Percentiles rank a stretch among this genome's conserved stretches.
Evolutionary conservation across 2,888 invertebrate genomes (phyloP).

Genomic region (Scaptomyza cyrtandrae): DNA sequence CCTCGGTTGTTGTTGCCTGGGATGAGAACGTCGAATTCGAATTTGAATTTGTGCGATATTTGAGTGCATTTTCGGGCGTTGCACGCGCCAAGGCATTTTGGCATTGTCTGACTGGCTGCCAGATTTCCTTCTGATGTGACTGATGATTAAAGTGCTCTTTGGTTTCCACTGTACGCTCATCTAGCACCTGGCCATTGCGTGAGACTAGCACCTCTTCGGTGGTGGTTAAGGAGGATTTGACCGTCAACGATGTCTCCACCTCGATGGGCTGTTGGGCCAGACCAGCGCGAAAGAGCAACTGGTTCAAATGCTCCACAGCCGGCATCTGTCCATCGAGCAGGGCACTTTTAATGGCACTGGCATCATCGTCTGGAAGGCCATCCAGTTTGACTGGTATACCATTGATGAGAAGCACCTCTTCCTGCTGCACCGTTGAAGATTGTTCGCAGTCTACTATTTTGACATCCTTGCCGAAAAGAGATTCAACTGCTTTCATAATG

Average conservation of each 20-base stretch:
- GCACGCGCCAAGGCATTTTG: slow-evolving; percentile 43
- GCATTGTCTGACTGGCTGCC: slow-evolving; percentile 85
- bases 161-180: slow-evolving; percentile 89
- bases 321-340: slow-evolving; percentile 89
- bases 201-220: slow-evolving; percentile 90
- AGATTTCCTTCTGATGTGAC: slow-evolving; percentile 88
- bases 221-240: slow-evolving; percentile 89
- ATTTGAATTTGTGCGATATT: slow-evolving; percentile 57
- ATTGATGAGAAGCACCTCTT: slow-evolving; percentile 89
- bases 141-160: slow-evolving; percentile 90
- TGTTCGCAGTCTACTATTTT: slow-evolving; percentile 90
- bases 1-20: slow-evolving; percentile 38
- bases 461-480: slow-evolving; percentile 89
- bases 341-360: slow-evolving; percentile 88
- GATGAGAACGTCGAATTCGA: slow-evolving; percentile 70
- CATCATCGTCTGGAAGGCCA: slow-evolving; percentile 89
- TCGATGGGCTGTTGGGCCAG: slow-evolving; percentile 88
- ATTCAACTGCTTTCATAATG: slow-evolving; percentile 90
- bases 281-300: slow-evolving; percentile 88
- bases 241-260: slow-evolving; percentile 89
- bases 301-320: slow-evolving; percentile 89
- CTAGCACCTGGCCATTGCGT: slow-evolving; percentile 88
- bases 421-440: slow-evolving; percentile 89
- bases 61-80: slow-evolving; percentile 68
- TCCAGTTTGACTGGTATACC: slow-evolving; percentile 89